A percentile compares a stretch with the other conserved stretches of the same genome.
Evolutionary conservation across 2,113 vertebrate species (phyloP).

Genomic region (Amphilophus citrinellus): DNA sequence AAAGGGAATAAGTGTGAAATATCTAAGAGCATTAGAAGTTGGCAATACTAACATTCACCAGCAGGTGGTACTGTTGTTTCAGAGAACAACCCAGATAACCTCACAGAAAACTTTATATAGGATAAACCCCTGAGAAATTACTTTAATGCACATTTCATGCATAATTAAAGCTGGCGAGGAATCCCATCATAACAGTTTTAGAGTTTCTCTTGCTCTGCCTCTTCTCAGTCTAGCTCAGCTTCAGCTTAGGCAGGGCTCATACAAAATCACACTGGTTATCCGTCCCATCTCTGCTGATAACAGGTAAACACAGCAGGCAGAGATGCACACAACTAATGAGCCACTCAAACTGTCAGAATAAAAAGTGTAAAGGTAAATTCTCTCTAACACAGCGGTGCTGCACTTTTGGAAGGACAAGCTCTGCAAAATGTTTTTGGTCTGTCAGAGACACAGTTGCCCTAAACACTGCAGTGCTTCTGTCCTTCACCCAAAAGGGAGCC

Average conservation of each 20-base stretch:
- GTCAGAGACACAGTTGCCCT: background rate
- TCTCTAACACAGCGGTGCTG: background rate
- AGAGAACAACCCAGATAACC: slow-evolving; percentile 4
- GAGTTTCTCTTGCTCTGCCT: background rate
- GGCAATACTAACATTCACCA: slow-evolving; percentile 17
- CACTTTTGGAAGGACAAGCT: background rate
- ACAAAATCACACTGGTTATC: background rate
- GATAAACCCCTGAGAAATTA: slow-evolving; percentile 13
- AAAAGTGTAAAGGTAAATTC: background rate
- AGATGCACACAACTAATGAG: background rate
- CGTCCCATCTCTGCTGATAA: background rate
- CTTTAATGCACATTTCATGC: background rate
- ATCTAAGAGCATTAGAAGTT: background rate
- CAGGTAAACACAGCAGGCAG: background rate
- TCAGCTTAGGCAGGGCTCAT: background rate
- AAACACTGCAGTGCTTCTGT: background rate
- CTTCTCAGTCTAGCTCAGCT: background rate
- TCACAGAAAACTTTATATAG: background rate
- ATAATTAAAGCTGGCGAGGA: slow-evolving; percentile 13
- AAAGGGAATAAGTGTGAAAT: background rate
- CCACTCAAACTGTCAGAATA: background rate
- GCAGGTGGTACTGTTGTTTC: slow-evolving; percentile 52
- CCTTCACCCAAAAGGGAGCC: background rate
- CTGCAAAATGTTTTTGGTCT: background rate
- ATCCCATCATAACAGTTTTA: background rate